These are phyloP conservation scores for Lophius americanus DNA, from an alignment of 2,797 vertebrate genomes.

Conservation along the genomic window DNA sequence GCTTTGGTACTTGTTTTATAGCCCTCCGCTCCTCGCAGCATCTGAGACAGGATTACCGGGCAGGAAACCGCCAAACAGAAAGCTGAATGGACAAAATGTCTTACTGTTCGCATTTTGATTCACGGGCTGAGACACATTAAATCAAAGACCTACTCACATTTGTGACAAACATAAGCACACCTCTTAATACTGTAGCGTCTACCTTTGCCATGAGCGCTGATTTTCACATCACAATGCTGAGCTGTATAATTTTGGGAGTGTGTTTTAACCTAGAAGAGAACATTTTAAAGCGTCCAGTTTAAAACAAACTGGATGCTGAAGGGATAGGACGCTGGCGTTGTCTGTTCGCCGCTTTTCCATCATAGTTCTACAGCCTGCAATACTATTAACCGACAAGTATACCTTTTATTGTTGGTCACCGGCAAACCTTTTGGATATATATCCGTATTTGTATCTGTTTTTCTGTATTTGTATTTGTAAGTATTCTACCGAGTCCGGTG, in stretches of 20 bases:
- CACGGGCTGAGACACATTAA: conserved; percentile 26
- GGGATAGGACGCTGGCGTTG: no score
- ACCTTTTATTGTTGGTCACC: no score
- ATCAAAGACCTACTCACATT: conserved; percentile 43
- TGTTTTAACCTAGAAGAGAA: no score
- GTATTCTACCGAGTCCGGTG: no score
- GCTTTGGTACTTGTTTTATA: conserved; percentile 42
- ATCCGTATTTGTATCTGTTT: no score
- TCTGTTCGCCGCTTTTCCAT: conserved; percentile 3
- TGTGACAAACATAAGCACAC: conserved; percentile 31
- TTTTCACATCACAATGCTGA: conserved; percentile 9
- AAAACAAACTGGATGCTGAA: no score
- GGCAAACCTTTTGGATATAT: no score
- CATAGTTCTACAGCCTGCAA: no score
- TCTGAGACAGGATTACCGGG: conserved; percentile 39
- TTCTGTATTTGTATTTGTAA: no score
- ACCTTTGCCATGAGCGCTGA: conserved; percentile 13
- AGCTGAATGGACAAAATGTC: conserved; percentile 69
- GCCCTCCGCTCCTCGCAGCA: conserved; percentile 26
- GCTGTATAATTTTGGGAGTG: not conserved
- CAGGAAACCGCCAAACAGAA: conserved; percentile 48
- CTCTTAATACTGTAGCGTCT: conserved; percentile 14
- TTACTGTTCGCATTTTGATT: conserved; percentile 59
- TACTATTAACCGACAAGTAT: no score
- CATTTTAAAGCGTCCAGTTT: no score